Evolutionary conservation across 2,888 invertebrate species (phyloP).

Genomic region (Heteropelma amictum): DNA sequence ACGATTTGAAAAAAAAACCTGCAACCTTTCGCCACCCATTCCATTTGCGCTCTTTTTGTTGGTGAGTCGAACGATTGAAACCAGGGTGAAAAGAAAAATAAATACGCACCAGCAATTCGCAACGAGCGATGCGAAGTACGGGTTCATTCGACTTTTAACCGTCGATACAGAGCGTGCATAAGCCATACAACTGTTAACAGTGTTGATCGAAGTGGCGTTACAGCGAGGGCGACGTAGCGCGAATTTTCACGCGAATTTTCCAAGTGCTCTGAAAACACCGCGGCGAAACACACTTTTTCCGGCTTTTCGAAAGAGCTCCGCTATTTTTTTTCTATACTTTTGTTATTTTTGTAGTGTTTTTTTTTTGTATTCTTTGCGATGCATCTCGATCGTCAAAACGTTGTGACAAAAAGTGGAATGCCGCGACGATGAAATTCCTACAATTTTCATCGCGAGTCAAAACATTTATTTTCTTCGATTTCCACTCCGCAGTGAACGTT

Average conservation of each 20-base stretch:
- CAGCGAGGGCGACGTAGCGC: background rate
- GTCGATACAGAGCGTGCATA: constrained; percentile 12
- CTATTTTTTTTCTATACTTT: background rate
- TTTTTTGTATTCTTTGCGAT: constrained; percentile 2
- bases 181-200: background rate
- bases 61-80: background rate
- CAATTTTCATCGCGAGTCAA: no score
- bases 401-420: background rate
- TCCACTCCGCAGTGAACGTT: no score
- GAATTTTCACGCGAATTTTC: constrained; percentile 39
- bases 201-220: constrained; percentile 21
- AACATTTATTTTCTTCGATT: no score
- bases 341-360: background rate
- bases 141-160: constrained; percentile 19
- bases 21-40: background rate
- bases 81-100: background rate
- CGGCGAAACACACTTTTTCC: no score
- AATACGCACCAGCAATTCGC: background rate
- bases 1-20: no score
- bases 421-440: background rate
- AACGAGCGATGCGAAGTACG: background rate
- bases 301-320: no score
- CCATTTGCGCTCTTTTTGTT: background rate
- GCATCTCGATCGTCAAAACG: background rate
- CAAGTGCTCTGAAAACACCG: constrained; percentile 47